Evolutionary conservation across 1,140 invertebrate genomes (phyloP).

Genomic region (Prorops nasuta): DNA sequence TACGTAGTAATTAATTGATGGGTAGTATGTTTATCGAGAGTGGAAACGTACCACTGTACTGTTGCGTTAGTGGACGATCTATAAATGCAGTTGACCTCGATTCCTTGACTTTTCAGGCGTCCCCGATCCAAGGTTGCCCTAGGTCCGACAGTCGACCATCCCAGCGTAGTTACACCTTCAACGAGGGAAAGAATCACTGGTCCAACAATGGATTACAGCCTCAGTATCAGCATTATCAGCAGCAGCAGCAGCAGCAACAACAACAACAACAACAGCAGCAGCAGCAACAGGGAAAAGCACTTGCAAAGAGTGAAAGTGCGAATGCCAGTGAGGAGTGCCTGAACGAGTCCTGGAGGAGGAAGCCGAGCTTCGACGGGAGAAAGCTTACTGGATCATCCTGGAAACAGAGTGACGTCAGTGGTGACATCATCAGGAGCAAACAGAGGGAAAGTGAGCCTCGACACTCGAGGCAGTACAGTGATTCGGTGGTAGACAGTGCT

Average conservation of each 20-base stretch:
- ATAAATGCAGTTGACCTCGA: slow-evolving; percentile 8
- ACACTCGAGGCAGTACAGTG: slow-evolving; percentile 46
- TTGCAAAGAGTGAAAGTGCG: slow-evolving; percentile 35
- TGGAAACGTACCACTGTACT: too few relatives aligned
- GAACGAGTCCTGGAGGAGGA: slow-evolving; percentile 21
- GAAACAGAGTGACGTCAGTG: slow-evolving; percentile 35
- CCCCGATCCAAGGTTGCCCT: slow-evolving; percentile 19
- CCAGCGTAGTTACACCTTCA: slow-evolving; percentile 38
- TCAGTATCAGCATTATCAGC: slow-evolving; percentile 13
- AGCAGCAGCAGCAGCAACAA: slow-evolving; percentile 17
- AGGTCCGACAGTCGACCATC: slow-evolving; percentile 27
- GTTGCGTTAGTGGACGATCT: too few relatives aligned
- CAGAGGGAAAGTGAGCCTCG: slow-evolving; percentile 16
- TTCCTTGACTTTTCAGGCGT: too few relatives aligned
- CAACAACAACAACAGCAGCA: slow-evolving; percentile 3
- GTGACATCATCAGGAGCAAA: slow-evolving; percentile 25
- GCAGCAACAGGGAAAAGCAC: slow-evolving; percentile 6
- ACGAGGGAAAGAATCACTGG: slow-evolving; percentile 25
- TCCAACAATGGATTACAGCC: slow-evolving; percentile 7
- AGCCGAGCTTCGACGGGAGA: slow-evolving; percentile 16
- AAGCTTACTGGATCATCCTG: too few relatives aligned
- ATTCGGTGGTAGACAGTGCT: slow-evolving; percentile 42
- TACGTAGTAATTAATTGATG: too few relatives aligned
- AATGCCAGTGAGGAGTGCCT: slow-evolving; percentile 43
- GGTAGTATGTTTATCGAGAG: too few relatives aligned